phyloP scores from a whole-genome alignment of 2,797 vertebrate species.

The Rhinatrema bivittatum region DNA sequence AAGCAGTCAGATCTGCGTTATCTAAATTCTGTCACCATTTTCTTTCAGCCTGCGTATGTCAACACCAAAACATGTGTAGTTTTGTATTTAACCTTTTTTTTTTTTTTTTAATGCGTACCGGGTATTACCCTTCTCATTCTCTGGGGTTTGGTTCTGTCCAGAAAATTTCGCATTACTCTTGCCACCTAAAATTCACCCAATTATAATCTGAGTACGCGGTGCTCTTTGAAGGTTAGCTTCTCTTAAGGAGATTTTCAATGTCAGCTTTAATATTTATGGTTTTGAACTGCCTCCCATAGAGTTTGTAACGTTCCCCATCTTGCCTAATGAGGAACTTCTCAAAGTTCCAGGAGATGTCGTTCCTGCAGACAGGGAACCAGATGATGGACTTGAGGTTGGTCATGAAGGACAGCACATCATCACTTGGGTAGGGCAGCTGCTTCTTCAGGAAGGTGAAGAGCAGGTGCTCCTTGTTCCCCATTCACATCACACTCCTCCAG shows the following conservation, averaged over 20 bases:
- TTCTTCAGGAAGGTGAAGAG: constrained; percentile 76
- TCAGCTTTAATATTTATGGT: constrained; percentile 79
- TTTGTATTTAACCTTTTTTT: too few species aligned
- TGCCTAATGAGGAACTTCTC: constrained; percentile 89
- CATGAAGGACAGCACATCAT: constrained; percentile 70
- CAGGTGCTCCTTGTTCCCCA: constrained; percentile 75
- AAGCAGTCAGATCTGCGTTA: too few species aligned
- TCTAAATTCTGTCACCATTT: too few species aligned
- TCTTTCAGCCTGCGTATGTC: too few species aligned
- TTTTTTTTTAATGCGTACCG: too few species aligned
- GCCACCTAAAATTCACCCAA: background rate
- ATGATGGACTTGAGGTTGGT: constrained; percentile 76
- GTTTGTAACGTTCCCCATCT: constrained; percentile 77
- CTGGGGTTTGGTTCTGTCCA: too few species aligned
- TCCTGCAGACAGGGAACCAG: constrained; percentile 84
- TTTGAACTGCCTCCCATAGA: constrained; percentile 81
- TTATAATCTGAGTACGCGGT: too few species aligned
- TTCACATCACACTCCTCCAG: constrained; percentile 89
- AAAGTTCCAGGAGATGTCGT: constrained; percentile 89
- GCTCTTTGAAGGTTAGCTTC: constrained; percentile 7
- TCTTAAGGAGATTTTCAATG: constrained; percentile 74
- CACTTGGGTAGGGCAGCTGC: constrained; percentile 71
- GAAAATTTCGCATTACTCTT: too few species aligned
- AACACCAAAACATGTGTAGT: too few species aligned
- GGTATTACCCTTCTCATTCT: too few species aligned